Evolutionary conservation across 2,888 invertebrate species (phyloP), one percentile per base, ranked within the genome.

Genomic region (Mimachlamys varia): DNA sequence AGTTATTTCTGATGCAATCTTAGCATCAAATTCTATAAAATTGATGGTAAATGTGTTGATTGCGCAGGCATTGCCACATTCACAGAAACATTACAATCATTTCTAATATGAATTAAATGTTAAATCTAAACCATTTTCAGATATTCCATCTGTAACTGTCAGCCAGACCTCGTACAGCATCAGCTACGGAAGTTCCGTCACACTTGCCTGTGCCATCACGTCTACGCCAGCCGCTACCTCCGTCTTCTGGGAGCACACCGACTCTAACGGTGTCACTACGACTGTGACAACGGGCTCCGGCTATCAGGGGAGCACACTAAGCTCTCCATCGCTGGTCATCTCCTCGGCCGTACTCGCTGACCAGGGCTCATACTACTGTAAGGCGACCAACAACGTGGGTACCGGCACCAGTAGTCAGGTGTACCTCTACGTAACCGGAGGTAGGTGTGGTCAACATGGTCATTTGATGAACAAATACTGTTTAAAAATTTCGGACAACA

Each of bases 361-460:
- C 76, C 76, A 76, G 33, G 76, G 76, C 33, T 76, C 76, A 1
- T 76, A 76, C 13, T 76, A 76, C 76, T 76, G 76, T 27, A 76
- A 76, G 76, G 89, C 89, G n/a, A 89, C 89, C 17, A 90, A 90
- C 62, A 58, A 87, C 17, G 90, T 87, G 12, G 90, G 90, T 22
- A 38, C 27, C 0, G 90, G 91, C 22, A 87, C 53, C 50, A 91
- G 91, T 89, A 90, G 89, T n/a, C 49, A 44, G 44, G 89, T 89
- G 1, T 90, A 58, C 37, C 58, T 91, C 58, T 88, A 90, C 87
- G 91, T 91, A 0, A 89, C 89, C 33, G 91, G 91, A 89, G 89
- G 91, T 91, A 88, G 89, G 91, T 91, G n/a, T 22, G 19, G 58
- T 58, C 58, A 58, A n/a, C 58, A 58, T n/a, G 19, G n/a, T 58